A percentile compares a stretch with the other conserved stretches of the same genome.
Evolutionary conservation across 2,888 invertebrate genomes (phyloP).

Genomic region (Chromoteleia sp.): DNA sequence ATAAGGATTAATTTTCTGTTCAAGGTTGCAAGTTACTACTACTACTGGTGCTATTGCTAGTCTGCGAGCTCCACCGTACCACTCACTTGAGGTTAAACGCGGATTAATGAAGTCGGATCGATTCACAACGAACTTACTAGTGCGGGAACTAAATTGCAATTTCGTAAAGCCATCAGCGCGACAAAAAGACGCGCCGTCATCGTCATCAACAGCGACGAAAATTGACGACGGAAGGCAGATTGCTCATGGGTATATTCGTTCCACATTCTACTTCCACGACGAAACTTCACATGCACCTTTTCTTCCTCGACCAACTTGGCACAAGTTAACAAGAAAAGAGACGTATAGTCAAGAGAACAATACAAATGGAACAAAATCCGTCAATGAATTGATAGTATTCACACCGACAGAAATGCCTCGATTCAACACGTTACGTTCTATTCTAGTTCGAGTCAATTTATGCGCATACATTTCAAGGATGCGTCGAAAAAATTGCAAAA

Average conservation of each 20-base stretch:
- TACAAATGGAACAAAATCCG: slow-evolving; percentile 39
- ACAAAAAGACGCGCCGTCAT: slow-evolving; percentile 55
- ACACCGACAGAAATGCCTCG: slow-evolving; percentile 23
- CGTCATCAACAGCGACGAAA: slow-evolving; percentile 53
- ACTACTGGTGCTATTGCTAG: slow-evolving; percentile 45
- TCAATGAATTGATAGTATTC: slow-evolving; percentile 51
- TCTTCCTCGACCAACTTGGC: slow-evolving; percentile 46
- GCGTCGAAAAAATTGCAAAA: no score
- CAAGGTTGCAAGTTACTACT: slow-evolving; percentile 60
- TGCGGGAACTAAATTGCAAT: slow-evolving; percentile 60
- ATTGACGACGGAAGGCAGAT: slow-evolving; percentile 50
- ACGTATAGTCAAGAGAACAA: slow-evolving; percentile 12
- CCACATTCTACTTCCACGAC: slow-evolving; percentile 46
- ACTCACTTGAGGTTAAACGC: slow-evolving; percentile 65
- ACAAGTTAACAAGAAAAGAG: slow-evolving; percentile 21
- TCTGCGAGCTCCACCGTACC: slow-evolving; percentile 45
- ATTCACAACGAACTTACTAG: slow-evolving; percentile 65
- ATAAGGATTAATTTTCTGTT: slow-evolving; percentile 43
- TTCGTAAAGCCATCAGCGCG: slow-evolving; percentile 63
- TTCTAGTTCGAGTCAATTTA: no score
- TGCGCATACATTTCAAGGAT: no score
- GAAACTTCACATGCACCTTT: slow-evolving; percentile 39
- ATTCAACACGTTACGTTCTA: background rate
- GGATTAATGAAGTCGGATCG: slow-evolving; percentile 66
- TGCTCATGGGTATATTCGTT: slow-evolving; percentile 63